phyloP scores from a whole-genome alignment of 2,888 invertebrate genomes.

The Pandemis corylana region DNA sequence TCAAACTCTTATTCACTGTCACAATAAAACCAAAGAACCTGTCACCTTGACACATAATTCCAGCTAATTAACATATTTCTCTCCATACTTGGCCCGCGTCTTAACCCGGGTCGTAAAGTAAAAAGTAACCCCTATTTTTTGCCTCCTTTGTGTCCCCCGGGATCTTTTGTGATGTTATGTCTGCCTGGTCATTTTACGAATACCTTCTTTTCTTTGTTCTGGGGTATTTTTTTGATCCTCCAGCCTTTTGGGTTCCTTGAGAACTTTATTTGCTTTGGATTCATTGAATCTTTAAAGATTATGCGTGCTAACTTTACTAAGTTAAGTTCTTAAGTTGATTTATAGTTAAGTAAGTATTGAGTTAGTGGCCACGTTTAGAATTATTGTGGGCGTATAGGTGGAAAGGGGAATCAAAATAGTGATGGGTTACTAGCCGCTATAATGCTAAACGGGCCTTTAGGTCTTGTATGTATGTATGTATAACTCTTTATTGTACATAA shows the following conservation, averaged over 20 bases:
- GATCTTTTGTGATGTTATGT: constrained; percentile 42
- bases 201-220: constrained; percentile 41
- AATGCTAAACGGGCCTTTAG: too few relatives aligned
- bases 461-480: too few relatives aligned
- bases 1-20: background rate
- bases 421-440: too few relatives aligned
- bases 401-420: too few relatives aligned
- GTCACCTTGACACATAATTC: constrained; percentile 40
- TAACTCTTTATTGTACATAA: too few relatives aligned
- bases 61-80: constrained; percentile 38
- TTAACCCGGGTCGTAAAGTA: constrained; percentile 9
- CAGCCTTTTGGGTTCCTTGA: constrained; percentile 30
- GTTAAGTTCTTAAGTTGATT: background rate
- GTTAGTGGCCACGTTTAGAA: too few relatives aligned
- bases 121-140: constrained; percentile 41
- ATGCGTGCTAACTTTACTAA: too few relatives aligned
- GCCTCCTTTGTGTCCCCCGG: constrained; percentile 30
- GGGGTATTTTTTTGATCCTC: constrained; percentile 30
- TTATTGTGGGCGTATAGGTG: too few relatives aligned
- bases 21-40: constrained; percentile 24
- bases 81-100: constrained; percentile 18
- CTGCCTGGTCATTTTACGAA: constrained; percentile 44
- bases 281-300: background rate
- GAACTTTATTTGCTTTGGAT: background rate
- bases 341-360: too few relatives aligned